These are phyloP conservation scores for Macrophya alboannulata DNA, from an alignment of 2,888 invertebrate species.

Conservation along the genomic window DNA sequence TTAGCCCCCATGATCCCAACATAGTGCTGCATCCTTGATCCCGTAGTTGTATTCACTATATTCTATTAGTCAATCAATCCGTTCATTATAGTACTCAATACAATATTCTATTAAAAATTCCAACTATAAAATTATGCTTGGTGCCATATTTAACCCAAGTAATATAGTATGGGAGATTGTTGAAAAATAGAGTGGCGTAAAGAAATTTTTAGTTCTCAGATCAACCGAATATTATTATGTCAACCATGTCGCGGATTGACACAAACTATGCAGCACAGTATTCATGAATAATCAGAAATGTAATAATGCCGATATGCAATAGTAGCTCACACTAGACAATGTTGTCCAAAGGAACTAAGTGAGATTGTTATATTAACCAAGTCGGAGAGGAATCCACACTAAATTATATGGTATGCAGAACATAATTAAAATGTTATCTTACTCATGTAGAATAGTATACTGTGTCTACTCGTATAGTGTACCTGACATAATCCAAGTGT, in stretches of 20 bases:
- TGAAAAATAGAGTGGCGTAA: neutral
- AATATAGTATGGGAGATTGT: neutral
- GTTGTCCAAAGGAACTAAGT: neutral
- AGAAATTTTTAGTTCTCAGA: neutral
- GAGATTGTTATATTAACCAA: constrained; percentile 9
- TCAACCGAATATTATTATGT: neutral
- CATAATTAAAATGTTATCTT: constrained; percentile 17
- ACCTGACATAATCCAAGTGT: neutral
- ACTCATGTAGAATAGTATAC: constrained; percentile 1
- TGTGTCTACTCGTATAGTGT: neutral
- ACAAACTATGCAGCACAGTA: constrained; percentile 19
- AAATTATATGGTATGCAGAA: neutral
- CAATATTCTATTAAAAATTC: constrained; percentile 2
- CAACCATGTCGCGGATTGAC: neutral
- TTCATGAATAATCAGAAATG: constrained; percentile 12
- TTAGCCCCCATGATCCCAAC: neutral
- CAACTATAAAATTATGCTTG: constrained; percentile 23
- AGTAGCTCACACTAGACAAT: constrained; percentile 11
- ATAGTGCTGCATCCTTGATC: neutral
- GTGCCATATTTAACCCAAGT: constrained; percentile 17
- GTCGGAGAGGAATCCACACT: neutral
- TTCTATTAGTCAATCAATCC: neutral
- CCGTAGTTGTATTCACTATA: constrained; percentile 5
- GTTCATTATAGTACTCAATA: neutral
- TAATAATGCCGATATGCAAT: constrained; percentile 3